These are phyloP conservation scores for Lumbricus terrestris DNA, from an alignment of 2,888 invertebrate species.

Conservation along the genomic window DNA sequence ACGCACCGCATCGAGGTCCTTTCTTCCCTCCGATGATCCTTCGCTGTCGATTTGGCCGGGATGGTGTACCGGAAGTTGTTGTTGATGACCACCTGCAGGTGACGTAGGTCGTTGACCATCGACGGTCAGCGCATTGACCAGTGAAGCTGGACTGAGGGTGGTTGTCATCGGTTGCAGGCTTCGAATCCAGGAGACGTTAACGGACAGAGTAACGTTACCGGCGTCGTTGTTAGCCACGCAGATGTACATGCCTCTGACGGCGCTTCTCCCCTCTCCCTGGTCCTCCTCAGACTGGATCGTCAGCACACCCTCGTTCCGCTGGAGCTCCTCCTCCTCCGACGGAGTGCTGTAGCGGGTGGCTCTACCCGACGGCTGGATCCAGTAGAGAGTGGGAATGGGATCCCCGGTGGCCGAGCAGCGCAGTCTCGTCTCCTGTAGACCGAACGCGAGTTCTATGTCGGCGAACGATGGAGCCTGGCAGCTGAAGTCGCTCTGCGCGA, in stretches of 20 bases:
- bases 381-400: constrained; percentile 54
- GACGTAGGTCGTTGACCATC: neutral
- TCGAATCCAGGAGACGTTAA: constrained; percentile 51
- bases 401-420: constrained; percentile 55
- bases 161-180: neutral
- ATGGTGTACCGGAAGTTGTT: neutral
- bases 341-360: constrained; percentile 46
- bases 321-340: constrained; percentile 42
- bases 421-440: constrained; percentile 47
- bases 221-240: constrained; percentile 57
- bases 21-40: neutral
- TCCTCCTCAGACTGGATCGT: constrained; percentile 33
- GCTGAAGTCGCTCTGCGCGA: constrained; percentile 48
- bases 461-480: constrained; percentile 55
- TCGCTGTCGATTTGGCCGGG: neutral
- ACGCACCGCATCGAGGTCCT: neutral
- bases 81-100: neutral
- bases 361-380: constrained; percentile 53
- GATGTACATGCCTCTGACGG: constrained; percentile 46
- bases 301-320: constrained; percentile 46
- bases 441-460: constrained; percentile 54
- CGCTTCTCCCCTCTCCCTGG: constrained; percentile 28
- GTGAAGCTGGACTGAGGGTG: neutral
- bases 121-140: neutral
- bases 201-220: constrained; percentile 55